Evolutionary conservation across 2,797 vertebrate species (phyloP), one percentile per base, ranked within the genome.

Genomic region (Aplochiton taeniatus): DNA sequence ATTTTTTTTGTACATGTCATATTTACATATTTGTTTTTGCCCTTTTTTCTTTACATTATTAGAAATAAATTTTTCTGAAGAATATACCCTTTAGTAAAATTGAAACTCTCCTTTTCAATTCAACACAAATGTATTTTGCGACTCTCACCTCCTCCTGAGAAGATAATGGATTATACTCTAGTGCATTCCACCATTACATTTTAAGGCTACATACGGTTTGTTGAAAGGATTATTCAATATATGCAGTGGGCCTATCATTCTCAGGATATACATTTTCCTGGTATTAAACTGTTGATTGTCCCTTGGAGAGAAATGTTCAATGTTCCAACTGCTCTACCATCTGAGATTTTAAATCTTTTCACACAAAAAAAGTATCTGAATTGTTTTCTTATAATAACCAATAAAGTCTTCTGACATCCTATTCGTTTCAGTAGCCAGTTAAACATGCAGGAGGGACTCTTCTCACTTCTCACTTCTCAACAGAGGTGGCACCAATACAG

Each of bases 111-210:
- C 85, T 77, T 54, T 62, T 82, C 58, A 68, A 63, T 74, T 82
- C 61, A 85, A 83, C 90, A 82, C 87, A 84, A 93, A 93, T 91
- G 93, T 91, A 88, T 70, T 84, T 79, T 87, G 83, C 76, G 82
- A 76, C 73, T 72, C 84, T 54, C 61, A 79, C 81, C 52, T 75
- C 82, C 87, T 91, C 90, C 91, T 90, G 91, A 89, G 85, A 62
- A 88, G 78, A 82, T 68, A 85, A 79, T 74, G 82, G 79, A 70
- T 78, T 88, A 75, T 90, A 83, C 84, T 89, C 88, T 88, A 93
- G 90, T 90, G 88, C 91, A 90, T 86, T 91, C 90, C 66, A 59
- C 78, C 67, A 61, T 70, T 78, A 84, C 83, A 85, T 86, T 90
- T 84, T 78, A 91, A 88, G 89, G 87, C 85, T 86, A 89, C 82